Base-by-base conservation (phyloP, 2,888 invertebrate genomes). In the Rhopalosiphum nymphaeae region DNA sequence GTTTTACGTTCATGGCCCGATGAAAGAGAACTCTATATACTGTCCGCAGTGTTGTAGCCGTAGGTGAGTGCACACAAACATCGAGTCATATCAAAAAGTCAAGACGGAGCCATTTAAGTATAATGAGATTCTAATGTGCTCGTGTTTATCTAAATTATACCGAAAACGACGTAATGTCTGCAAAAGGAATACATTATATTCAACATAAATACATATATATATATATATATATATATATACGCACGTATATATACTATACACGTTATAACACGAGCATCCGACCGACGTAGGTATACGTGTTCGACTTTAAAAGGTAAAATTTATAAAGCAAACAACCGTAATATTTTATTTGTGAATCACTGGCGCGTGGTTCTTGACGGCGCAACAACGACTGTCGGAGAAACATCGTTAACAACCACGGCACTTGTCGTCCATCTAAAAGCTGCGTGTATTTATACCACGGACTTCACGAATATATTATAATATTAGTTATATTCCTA, bases 51-150 rank as follows among this genome's bases (percentile, higher is more conserved):
- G 16, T 9, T 36, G 67, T 61, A 13, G 46, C 46, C 44, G 86
- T 57, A 42, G 42, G 16, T 44, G 29, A 44, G 57, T 16, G 7
- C 42, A 7, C 89, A 57, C 49, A 29, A 11, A 16, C 92, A 53
- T 78, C 25, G 46, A 53, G 67, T 78, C 29, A 44, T 78, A 78
- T 92, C 44, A 42, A 89, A 92, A 92, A 89, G 42, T 36, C 53
- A 29, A 78, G 87, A 21, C 26, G 21, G 53, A 42, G 67, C 67
- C 78, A 78, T 92, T 53, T 56, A 53, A 78, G 53, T 56, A 56
- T 92, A 92, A 92, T 89, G 92, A 92, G 88, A 92, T 92, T 92
- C 92, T 92, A 92, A 92, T 92, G 92, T n/a, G 42, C 61, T 87
- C 88, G 78, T 29, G 67, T 92, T 92, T 92, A 92, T 92, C 92